Evolutionary conservation across 2,113 vertebrate genomes (phyloP), one percentile per base, ranked within the genome.

Genomic region (Cavia porcellus): DNA sequence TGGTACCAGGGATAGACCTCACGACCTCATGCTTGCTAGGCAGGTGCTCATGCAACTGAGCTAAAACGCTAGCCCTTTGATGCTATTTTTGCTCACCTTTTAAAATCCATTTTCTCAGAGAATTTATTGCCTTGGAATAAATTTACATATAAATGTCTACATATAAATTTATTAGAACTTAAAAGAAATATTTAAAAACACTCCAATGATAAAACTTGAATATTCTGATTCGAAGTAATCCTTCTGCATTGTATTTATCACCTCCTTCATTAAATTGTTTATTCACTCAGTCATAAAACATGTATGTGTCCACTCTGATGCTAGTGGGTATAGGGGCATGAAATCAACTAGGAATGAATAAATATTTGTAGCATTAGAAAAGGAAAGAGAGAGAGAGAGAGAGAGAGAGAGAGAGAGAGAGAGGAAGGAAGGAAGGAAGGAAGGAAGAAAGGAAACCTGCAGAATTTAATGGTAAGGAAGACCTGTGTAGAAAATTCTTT

Each of bases 51-150:
- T 52, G 6, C 9, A 10, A 52, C 50, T 52, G 50, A 52, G 50
- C 50, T 52, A 52, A 6, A 52, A 10, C 50, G 9, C 50, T 10
- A 10, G 50, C 50, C 50, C 50, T 83, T 20, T 94, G 64, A 20
- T 74, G 3, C 77, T 85, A 4, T 92, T 94, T 96, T 83, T 95
- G 85, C 52, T 86, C 2, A 89, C 17, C 35, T 83, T 82, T 91
- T 86, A 50, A 92, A 96, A 89, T 81, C 42, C 50, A 57, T 19
- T 95, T 96, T 97, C 72, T 96, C 61, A 82, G 19, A 96, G 50
- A 94, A 28, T 91, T 13, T 80, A 1, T 93, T 66, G 7, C 62
- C 5, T 68, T 45, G 17, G 17, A 92, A 61, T 89, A 96, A 87
- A 92, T 59, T 75, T n/a, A n/a, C n/a, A n/a, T n/a, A n/a, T 77